These are phyloP conservation scores for Athene cunicularia DNA, from an alignment of 2,113 vertebrate species.

Conservation along the genomic window DNA sequence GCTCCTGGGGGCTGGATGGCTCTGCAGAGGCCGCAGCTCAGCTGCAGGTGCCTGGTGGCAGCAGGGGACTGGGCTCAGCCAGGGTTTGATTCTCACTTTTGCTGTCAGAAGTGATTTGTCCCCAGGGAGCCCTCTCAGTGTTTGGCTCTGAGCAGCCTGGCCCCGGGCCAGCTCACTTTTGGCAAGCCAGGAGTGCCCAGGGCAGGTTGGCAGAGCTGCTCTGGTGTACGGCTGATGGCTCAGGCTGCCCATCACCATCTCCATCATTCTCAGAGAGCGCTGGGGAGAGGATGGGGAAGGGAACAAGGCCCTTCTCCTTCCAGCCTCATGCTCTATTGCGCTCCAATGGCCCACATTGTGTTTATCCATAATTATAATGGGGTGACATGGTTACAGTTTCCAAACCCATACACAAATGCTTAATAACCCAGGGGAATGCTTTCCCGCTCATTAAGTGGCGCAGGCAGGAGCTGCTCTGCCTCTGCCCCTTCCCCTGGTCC, in stretches of 20 bases:
- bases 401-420: slow-evolving; percentile 24
- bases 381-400: not conserved
- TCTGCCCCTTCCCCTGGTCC: not conserved
- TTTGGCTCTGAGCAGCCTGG: not conserved
- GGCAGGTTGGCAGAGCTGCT: not conserved
- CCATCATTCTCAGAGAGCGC: rapidly evolving
- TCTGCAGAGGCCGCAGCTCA: not conserved
- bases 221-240: not conserved
- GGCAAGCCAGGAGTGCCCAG: not conserved
- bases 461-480: not conserved
- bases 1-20: not conserved
- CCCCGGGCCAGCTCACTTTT: not conserved
- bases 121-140: not conserved
- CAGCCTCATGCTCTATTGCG: rapidly evolving
- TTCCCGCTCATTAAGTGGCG: not conserved
- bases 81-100: not conserved
- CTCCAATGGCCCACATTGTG: not conserved
- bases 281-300: not conserved
- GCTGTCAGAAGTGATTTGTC: not conserved
- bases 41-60: not conserved
- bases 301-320: not conserved
- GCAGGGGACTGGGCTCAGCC: not conserved
- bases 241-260: not conserved
- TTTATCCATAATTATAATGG: not conserved
- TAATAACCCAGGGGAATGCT: slow-evolving; percentile 18